Conservation (phyloP, 2,113 vertebrate species). For the Rattus rattus region DNA sequence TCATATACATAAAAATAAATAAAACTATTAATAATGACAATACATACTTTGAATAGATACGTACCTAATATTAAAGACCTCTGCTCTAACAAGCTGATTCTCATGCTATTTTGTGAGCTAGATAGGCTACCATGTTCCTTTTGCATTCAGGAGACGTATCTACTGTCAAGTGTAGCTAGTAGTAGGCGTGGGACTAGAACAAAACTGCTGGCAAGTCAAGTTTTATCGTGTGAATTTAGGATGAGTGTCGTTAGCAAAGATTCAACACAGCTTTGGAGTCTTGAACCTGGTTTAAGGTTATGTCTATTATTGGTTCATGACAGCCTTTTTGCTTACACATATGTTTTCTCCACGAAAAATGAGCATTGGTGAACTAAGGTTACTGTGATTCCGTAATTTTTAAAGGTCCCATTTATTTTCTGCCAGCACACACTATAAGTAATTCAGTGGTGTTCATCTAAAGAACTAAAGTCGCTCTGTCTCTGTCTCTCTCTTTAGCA, state of each 20-base stretch:
- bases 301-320: neutral
- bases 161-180: neutral
- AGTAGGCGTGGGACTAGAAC: slow-evolving; percentile 16
- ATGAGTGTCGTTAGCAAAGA: slow-evolving; percentile 43
- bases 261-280: slow-evolving; percentile 27
- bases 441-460: neutral
- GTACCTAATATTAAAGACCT: neutral
- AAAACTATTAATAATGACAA: neutral
- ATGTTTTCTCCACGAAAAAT: slow-evolving; percentile 29
- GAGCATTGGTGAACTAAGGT: neutral
- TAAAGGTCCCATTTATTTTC: slow-evolving; percentile 31
- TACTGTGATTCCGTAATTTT: slow-evolving; percentile 14
- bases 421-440: neutral
- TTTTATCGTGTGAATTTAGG: slow-evolving; percentile 50
- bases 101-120: neutral
- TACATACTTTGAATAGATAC: neutral
- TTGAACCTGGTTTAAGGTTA: slow-evolving; percentile 62
- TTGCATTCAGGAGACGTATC: neutral
- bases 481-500: neutral
- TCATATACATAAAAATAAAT: too few species aligned
- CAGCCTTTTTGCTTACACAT: slow-evolving; percentile 47
- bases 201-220: slow-evolving; percentile 32
- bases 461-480: neutral
- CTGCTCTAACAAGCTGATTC: neutral
- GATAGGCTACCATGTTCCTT: neutral